phyloP scores from a whole-genome alignment of 2,113 vertebrate species.

The Cryptotis parvus region DNA sequence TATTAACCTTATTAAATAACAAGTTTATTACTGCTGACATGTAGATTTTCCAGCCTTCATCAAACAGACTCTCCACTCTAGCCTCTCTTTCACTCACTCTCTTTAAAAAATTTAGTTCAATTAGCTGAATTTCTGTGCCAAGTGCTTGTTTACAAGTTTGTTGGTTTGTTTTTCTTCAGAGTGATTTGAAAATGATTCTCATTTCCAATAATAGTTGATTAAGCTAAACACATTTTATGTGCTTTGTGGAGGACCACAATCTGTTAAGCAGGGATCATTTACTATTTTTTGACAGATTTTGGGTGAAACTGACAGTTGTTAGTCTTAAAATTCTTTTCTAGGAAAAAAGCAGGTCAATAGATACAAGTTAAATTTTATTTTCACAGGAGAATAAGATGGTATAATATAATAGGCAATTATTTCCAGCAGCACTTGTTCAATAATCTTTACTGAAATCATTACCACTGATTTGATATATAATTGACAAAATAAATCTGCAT shows the following conservation, averaged over 20 bases:
- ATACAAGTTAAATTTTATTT: conserved; percentile 20
- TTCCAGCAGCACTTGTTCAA: background rate
- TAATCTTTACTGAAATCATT: conserved; percentile 39
- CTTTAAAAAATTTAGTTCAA: conserved; percentile 77
- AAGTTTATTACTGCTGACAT: conserved; percentile 86
- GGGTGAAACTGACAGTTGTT: conserved; percentile 33
- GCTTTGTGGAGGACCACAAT: conserved; percentile 74
- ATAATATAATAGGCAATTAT: background rate
- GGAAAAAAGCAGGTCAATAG: conserved; percentile 6
- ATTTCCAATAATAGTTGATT: conserved; percentile 79
- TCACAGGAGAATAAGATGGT: background rate
- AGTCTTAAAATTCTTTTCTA: conserved; percentile 50
- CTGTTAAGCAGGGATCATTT: conserved; percentile 71
- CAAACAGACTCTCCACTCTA: conserved; percentile 69
- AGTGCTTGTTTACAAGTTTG: conserved; percentile 79
- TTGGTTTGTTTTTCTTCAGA: conserved; percentile 81
- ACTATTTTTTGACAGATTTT: conserved; percentile 65
- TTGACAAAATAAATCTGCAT: conserved; percentile 3
- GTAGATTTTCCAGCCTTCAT: conserved; percentile 79
- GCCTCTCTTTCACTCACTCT: conserved; percentile 58
- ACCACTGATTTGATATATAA: background rate
- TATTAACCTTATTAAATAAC: conserved; percentile 88
- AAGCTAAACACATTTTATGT: conserved; percentile 78
- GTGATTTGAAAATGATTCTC: conserved; percentile 80
- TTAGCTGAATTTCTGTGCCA: conserved; percentile 74